A percentile compares a stretch with the other conserved stretches of the same genome.
phyloP scores from a whole-genome alignment of 2,797 vertebrate genomes.

The Malurus leucopterus region DNA sequence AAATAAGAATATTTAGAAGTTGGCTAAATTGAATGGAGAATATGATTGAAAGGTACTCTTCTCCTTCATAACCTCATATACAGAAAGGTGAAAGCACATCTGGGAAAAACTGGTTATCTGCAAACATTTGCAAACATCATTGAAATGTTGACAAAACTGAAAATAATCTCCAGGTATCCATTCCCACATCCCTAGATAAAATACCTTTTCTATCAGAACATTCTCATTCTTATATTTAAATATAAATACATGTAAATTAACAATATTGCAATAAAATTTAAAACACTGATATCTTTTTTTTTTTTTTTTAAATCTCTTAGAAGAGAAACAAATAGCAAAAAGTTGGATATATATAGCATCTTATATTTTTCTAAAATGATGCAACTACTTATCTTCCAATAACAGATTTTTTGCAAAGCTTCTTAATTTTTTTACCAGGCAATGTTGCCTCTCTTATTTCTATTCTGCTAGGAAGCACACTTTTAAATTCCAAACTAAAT shows the following conservation, averaged over 20 bases:
- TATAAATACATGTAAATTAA: neutral
- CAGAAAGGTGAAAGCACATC: neutral
- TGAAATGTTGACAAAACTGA: neutral
- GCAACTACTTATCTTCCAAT: neutral
- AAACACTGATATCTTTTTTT: neutral
- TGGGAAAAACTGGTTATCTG: neutral
- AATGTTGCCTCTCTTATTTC: neutral
- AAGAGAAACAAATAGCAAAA: neutral
- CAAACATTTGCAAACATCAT: neutral
- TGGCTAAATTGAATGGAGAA: neutral
- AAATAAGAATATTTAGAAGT: neutral
- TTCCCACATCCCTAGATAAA: neutral
- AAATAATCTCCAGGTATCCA: neutral
- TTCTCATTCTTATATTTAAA: neutral
- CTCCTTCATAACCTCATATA: neutral
- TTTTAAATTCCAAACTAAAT: slow-evolving; percentile 15
- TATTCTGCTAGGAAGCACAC: neutral
- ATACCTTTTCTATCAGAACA: neutral
- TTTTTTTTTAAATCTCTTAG: neutral
- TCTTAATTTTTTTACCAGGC: neutral
- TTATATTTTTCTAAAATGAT: neutral
- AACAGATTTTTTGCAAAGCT: neutral
- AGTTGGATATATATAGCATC: neutral
- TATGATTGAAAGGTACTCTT: neutral
- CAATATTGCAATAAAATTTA: neutral